These are phyloP conservation scores for Lasioglossum morio DNA, from an alignment of 2,888 invertebrate species.

Conservation along the genomic window DNA sequence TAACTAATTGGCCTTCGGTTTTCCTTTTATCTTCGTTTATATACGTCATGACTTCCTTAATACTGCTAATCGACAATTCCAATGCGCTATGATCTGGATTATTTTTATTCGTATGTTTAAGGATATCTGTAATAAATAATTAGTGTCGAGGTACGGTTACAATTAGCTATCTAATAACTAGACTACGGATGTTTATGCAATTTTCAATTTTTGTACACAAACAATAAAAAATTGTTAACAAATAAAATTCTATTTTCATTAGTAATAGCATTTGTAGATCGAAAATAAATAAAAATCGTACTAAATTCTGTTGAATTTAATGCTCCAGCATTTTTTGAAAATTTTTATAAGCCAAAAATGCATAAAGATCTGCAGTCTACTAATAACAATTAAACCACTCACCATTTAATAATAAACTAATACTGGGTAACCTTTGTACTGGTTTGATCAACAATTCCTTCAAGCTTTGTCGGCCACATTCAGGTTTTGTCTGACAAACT, in stretches of 20 bases:
- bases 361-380: no score
- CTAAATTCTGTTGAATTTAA: no score
- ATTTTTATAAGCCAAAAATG: no score
- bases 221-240: no score
- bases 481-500: conserved; percentile 96
- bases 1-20: conserved; percentile 97
- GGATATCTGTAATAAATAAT: conserved; percentile 89
- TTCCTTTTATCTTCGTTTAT: conserved; percentile 99
- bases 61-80: conserved; percentile 93
- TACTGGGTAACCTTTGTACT: conserved; percentile 98
- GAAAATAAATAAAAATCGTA: no score
- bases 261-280: no score
- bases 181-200: no score
- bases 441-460: conserved; percentile 98
- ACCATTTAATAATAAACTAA: conserved; percentile 97
- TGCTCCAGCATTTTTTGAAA: no score
- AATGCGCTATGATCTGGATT: conserved; percentile 95
- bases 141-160: not conserved
- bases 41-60: conserved; percentile 97
- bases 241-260: no score
- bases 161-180: conserved; percentile 1
- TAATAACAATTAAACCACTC: conserved; percentile 78
- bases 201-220: no score
- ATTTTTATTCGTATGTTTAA: conserved; percentile 95
- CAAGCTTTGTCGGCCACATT: conserved; percentile 97